Base-by-base conservation (phyloP, 2,888 invertebrate species). In the Athalia rosae region DNA sequence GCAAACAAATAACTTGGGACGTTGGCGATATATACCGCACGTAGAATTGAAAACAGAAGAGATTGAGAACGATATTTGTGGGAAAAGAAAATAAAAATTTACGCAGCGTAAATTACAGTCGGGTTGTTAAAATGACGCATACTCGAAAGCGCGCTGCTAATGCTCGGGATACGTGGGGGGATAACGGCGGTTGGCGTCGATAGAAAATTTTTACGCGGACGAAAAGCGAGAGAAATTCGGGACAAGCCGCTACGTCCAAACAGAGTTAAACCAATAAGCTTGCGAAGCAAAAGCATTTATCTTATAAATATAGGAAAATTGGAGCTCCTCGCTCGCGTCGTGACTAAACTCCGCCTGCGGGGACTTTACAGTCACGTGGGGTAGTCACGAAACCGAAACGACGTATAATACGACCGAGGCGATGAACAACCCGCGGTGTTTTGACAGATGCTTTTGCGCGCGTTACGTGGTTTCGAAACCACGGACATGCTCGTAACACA, bases 371-470 rank as follows among this genome's bases (percentile, higher is more conserved):
- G 11, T 4, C 50, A 50, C 3, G 48, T 41, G 56, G 13, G 8
- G 13, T n/a, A 53, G 56, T 56, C 69, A 71, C 43, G 56, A 45
- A 58, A 74, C 28, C 74, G 48, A 59, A 48, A 47, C 41, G 28
- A 28, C 28, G 28, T 28, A 28, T 28, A 28, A 28, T 28, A 28
- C 28, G 28, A 28, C 28, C 28, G 28, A 28, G 2, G 28, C 28
- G 28, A 28, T 28, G 28, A 28, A 28, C 28, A 28, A 28, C 28
- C 28, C 28, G 28, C 74, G 28, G 13, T 74, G 74, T 74, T 74
- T 74, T 74, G 74, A 74, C 74, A 74, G 74, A 74, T 74, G 74
- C 74, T 47, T 61, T 58, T 59, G 71, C 71, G 56, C 11, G n/a
- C 28, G 45, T 61, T 50, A n/a, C 61, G 61, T 74, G 11, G 58